These are phyloP conservation scores for Yponomeuta plumbellus DNA, from an alignment of 2,888 invertebrate species.

Conservation along the genomic window DNA sequence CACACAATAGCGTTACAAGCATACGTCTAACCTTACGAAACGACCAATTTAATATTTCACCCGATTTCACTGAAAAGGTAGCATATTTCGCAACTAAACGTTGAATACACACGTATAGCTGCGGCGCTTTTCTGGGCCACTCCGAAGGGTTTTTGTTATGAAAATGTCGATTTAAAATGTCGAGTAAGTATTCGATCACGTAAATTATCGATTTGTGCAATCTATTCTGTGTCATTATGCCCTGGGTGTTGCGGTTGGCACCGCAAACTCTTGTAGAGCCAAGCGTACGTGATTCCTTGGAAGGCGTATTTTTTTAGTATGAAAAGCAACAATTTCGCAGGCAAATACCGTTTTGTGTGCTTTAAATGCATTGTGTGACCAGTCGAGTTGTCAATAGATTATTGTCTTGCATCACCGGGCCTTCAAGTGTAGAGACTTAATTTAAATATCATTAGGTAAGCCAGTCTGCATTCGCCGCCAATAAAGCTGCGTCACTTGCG, in stretches of 20 bases:
- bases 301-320: slow-evolving; percentile 19
- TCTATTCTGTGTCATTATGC: slow-evolving; percentile 59
- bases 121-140: slow-evolving; percentile 36
- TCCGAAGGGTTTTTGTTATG: slow-evolving; percentile 40
- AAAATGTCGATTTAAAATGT: slow-evolving; percentile 45
- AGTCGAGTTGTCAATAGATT: no score
- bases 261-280: slow-evolving; percentile 10
- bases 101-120: slow-evolving; percentile 44
- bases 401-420: no score
- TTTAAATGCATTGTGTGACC: background rate
- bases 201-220: slow-evolving; percentile 70
- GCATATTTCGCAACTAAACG: slow-evolving; percentile 60
- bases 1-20: slow-evolving; percentile 42
- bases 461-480: no score
- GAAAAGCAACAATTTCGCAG: slow-evolving; percentile 10
- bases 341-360: background rate
- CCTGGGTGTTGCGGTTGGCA: slow-evolving; percentile 64
- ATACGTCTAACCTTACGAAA: slow-evolving; percentile 45
- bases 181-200: slow-evolving; percentile 48
- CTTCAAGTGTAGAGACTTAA: no score
- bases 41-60: slow-evolving; percentile 61
- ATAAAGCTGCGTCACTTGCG: no score
- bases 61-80: slow-evolving; percentile 49
- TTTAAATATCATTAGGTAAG: no score
- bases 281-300: slow-evolving; percentile 25